phyloP scores from a whole-genome alignment of 2,113 vertebrate species.

The Craseonycteris thonglongyai region DNA sequence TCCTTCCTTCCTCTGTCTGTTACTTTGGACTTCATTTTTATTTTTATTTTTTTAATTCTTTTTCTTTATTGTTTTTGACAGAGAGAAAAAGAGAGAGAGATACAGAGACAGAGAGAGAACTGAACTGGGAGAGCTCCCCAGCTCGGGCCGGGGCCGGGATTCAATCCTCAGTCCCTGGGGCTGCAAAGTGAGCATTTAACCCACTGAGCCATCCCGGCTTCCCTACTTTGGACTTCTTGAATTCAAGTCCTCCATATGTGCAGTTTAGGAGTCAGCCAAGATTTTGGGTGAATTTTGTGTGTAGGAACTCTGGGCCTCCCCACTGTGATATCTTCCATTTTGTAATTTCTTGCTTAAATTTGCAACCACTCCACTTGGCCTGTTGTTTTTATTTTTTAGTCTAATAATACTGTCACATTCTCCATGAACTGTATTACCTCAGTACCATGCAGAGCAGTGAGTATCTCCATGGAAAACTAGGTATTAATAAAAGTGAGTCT shows the following conservation, averaged over 20 bases:
- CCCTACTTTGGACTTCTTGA: neutral
- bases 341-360: neutral
- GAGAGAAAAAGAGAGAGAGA: too few relatives aligned
- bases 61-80: too few relatives aligned
- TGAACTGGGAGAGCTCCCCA: too few relatives aligned
- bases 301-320: neutral
- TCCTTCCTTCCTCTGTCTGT: neutral
- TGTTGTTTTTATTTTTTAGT: neutral
- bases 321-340: neutral
- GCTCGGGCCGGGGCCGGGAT: too few relatives aligned
- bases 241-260: neutral
- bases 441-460: neutral
- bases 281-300: neutral
- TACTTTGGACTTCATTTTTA: too few relatives aligned
- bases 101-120: too few relatives aligned
- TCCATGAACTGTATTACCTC: neutral
- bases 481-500: neutral
- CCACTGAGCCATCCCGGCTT: too few relatives aligned
- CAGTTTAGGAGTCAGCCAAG: neutral
- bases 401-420: neutral
- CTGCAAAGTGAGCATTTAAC: too few relatives aligned
- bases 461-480: neutral
- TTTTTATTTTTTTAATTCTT: too few relatives aligned
- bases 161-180: too few relatives aligned
- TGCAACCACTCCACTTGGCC: fast-evolving